Evolutionary conservation across 2,888 invertebrate species (phyloP), one percentile per base, ranked within the genome.

Genomic region (Junonia oenone): DNA sequence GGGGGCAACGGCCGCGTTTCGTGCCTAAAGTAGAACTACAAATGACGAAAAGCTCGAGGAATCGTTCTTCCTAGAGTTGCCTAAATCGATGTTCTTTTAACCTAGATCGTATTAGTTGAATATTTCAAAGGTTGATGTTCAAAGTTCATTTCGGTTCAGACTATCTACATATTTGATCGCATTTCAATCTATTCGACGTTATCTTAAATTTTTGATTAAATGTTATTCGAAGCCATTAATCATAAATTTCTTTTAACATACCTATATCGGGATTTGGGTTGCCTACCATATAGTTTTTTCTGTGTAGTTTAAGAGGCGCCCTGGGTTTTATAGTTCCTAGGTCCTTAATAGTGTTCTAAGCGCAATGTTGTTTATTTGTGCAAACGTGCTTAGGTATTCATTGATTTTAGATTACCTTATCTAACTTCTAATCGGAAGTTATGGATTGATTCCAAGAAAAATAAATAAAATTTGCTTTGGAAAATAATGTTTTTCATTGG

Each of bases 1-100:
- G 63, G 68, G 83, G 80, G 78, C 67, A 77, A 72, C 64, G 78
- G 75, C 78, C 83, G 56, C 58, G 57, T 75, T 79, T 72, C 76
- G 75, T 78, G 79, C 66, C 65, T 69, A 71, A 68, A 72, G 56
- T 51, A 51, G 54, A 55, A 57, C 56, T 57, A 57, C 54, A 55
- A 60, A 60, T 55, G 51, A 51, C 50, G 35, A 46, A 31, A 26
- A 33, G 50, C 53, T 54, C 50, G 50, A 37, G 26, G 46, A 54
- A 43, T 53, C 40, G 52, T 45, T 48, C 43, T 49, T 48, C 40
- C 54, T 45, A 49, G 35, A 43, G 33, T 58, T 45, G 35, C 47
- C 51, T 29, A 47, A 54, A 48, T 54, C 54, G 29, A 58, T 55
- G 58, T 48, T 35, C 47, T 47, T 55, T 22, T 58, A 51, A 55